Base-by-base conservation (phyloP, 2,888 invertebrate species). In the Aplocera efformata region DNA sequence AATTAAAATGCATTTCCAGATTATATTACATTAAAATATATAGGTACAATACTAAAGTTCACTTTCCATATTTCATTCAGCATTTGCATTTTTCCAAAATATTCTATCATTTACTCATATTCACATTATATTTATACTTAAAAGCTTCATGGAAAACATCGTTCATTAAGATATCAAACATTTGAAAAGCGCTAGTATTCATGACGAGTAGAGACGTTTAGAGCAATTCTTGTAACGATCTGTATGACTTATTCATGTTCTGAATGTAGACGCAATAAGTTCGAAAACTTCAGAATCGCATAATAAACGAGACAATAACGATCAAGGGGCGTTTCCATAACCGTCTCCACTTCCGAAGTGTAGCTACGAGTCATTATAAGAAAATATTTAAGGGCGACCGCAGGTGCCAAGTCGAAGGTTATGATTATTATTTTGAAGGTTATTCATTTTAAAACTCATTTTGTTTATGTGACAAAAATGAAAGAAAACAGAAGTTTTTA, bases 221-320 rank as follows among this genome's bases (percentile, higher is more conserved):
- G 67, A 73, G 69, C 78, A 70, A 76, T 77, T 78, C 78, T 79
- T 79, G 72, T 83, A 84, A 84, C 81, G 84, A 84, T 76, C 66
- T 65, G 58, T 70, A 85, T 85, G 84, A 81, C 72, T 84, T 85
- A 85, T 85, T 85, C 85, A 85, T 85, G 60, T 58, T 67, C 67
- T 69, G 58, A 70, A 76, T 71, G 76, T 68, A 74, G 79, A 79
- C 70, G 71, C 74, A 72, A 75, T 79, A 77, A 80, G 78, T 78
- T 71, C 63, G 60, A 68, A 71, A 68, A 69, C 72, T 76, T 72
- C 67, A 65, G 68, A 66, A 56, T 60, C 60, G 79, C 75, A 77
- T 81, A 78, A 77, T 79, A 77, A 82, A 79, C 63, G 77, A 76
- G 73, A 75, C 72, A 69, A 74, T 79, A 78, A 79, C 77, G 74